Evolutionary conservation across 2,113 vertebrate species (phyloP), one percentile per base, ranked within the genome.

Genomic region (Chaetops frenatus): DNA sequence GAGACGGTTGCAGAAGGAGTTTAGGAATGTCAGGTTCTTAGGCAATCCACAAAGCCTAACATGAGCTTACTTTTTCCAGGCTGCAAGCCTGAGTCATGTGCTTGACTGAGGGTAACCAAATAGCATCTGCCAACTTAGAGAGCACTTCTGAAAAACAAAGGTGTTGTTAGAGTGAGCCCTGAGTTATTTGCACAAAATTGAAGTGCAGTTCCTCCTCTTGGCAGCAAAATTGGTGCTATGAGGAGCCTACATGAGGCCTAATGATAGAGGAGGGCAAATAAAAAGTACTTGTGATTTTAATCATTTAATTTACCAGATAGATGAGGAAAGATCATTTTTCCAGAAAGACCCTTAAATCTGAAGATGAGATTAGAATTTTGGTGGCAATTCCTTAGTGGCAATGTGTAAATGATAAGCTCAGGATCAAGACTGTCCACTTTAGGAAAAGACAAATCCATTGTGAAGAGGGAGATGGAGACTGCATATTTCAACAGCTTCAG

Each of bases 31-130:
- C 94, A 92, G 24, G 51, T 81, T 95, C 86, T 95, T 83, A 86
- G 67, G 88, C 62, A 93, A 88, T 58, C 50, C 88, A 60, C 47
- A 86, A 90, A 90, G 71, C n/a, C 79, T 86, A 83, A 80, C 56
- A 88, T 58, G 92, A 95, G 82, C 56, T 81, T 93, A 94, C 25
- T 94, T 97, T 97, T 96, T 96, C 95, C 86, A 95, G 92, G 94
- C 94, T 94, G 91, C 91, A 93, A 94, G 86, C 88, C 94, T 86
- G 91, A 86, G 94, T 95, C 95, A 93, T 88, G 88, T 94, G 92
- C 81, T 70, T 86, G 47, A 65, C 42, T 31, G 58, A 93, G 71
- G 21, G 82, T 80, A 88, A 86, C 74, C 60, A 79, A 91, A 78
- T 88, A 79, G 81, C n/a, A 92, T 90, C 71, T 93, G 74, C 58